Base-by-base conservation (phyloP, 2,797 vertebrate species). In the Chiroxiphia lanceolata region DNA sequence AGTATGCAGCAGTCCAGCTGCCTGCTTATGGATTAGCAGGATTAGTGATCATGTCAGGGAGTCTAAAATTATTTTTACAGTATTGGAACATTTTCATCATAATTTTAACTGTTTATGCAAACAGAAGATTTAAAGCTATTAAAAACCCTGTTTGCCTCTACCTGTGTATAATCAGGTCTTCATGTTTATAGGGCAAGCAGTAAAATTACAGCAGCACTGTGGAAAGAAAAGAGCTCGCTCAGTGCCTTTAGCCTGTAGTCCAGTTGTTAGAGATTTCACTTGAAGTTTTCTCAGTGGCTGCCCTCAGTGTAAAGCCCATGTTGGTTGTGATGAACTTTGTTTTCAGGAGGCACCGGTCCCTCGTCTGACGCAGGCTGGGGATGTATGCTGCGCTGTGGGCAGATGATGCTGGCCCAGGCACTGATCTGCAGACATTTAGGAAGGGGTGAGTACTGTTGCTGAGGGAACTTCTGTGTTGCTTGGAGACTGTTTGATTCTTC, bases 321-420 rank as follows among this genome's bases (percentile, higher is more conserved):
- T 9, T 69, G 63, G 84, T 8, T 18, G 10, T 38, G 5, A n/a
- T 23, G 31, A 21, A 4, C 83, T 88, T 72, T 91, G n/a, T 34
- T 60, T 27, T 57, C 59, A 99, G 98, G 98, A 59, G 98, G 98
- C 90, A 99, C 98, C 0, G 98, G 98, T 3, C 98, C 98, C 29
- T 99, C 98, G 0, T 98, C 98, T 3, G 98, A 99, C 53, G 79
- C 98, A 2, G 98, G 98, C 76, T 99, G 98, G 98, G 98, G 98
- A 10, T 99, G 98, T 57, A 99, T 99, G 98, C 97, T 99, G 82
- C 98, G 98, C 12, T 99, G 98, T n/a, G 98, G 98, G 91, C 98
- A 99, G 97, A 99, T 99, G 98, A 99, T 99, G 98, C 97, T 99
- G 83, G 98, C 98, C 34, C 98, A 99, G 86, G 98, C 98, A 22